Evolutionary conservation across 2,888 invertebrate species (phyloP).

Genomic region (Allygus modestus): DNA sequence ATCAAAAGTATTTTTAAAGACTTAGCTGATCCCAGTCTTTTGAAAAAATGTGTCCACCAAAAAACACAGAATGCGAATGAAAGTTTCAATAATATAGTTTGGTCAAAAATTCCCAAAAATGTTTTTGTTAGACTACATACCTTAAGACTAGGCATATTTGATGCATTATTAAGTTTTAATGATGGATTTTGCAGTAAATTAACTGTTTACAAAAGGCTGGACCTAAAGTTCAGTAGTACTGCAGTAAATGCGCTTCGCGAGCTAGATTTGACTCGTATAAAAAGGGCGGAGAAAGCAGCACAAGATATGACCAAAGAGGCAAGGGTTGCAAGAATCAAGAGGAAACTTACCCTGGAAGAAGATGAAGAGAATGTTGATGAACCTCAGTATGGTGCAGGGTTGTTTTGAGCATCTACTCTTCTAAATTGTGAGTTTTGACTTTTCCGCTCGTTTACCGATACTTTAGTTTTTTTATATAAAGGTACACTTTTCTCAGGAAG

Average conservation of each 20-base stretch:
- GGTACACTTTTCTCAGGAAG: too few species aligned
- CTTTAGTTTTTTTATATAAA: constrained; percentile 35
- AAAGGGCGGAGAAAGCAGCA: constrained; percentile 43
- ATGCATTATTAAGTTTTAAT: too few species aligned
- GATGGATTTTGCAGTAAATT: constrained; percentile 47
- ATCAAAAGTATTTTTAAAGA: too few species aligned
- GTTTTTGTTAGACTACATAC: constrained; percentile 45
- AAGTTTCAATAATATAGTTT: constrained; percentile 51
- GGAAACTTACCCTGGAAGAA: too few species aligned
- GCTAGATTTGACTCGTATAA: constrained; percentile 8
- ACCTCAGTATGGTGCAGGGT: constrained; percentile 37
- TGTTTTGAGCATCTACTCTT: constrained; percentile 43
- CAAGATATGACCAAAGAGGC: constrained; percentile 44
- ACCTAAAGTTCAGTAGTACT: constrained; percentile 19
- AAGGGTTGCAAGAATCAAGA: constrained; percentile 47
- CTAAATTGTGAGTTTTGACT: constrained; percentile 39
- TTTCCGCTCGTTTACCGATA: constrained; percentile 21
- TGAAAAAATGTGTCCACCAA: too few species aligned
- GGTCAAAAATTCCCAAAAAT: constrained; percentile 41
- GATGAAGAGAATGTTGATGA: constrained; percentile 50
- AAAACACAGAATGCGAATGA: too few species aligned
- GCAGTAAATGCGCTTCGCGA: too few species aligned
- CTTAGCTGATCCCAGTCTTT: too few species aligned
- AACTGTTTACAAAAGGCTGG: constrained; percentile 29
- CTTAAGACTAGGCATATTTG: constrained; percentile 29